phyloP scores from a whole-genome alignment of 64 coral and sea anemone genomes.

The Orbicella faveolata region DNA sequence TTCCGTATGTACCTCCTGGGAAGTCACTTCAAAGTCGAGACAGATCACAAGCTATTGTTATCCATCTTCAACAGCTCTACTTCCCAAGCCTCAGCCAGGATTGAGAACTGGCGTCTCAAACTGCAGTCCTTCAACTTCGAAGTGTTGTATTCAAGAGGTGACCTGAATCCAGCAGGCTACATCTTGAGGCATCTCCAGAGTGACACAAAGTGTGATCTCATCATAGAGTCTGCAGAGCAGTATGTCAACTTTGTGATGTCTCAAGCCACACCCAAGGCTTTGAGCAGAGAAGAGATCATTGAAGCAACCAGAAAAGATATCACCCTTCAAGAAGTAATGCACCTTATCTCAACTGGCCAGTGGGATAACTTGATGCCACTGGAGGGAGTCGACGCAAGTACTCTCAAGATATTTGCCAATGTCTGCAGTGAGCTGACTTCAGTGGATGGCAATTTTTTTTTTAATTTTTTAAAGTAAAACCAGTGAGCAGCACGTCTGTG shows the following conservation, averaged over 20 bases:
- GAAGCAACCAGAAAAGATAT: constrained; percentile 6
- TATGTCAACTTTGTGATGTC: no score
- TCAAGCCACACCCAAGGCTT: not conserved
- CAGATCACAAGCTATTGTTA: constrained; percentile 40
- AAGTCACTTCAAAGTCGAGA: constrained; percentile 38
- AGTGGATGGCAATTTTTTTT: not conserved
- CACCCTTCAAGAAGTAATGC: constrained; percentile 32
- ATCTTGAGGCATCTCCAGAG: no score
- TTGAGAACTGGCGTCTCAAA: no score
- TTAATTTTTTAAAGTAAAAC: not conserved
- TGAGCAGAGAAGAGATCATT: constrained; percentile 18
- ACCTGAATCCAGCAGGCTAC: no score
- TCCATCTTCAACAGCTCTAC: no score
- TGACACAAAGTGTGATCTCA: no score
- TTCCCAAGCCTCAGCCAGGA: no score
- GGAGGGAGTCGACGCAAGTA: not conserved
- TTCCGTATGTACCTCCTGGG: constrained; percentile 53
- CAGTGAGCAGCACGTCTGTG: no score
- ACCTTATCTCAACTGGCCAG: constrained; percentile 14
- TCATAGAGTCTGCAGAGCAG: no score
- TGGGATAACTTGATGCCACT: constrained; percentile 32
- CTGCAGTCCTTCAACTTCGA: no score
- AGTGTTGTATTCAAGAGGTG: no score
- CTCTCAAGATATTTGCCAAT: not conserved
- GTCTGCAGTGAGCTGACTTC: not conserved